Evolutionary conservation across 2,113 vertebrate species (phyloP).

Genomic region (Lepus americanus): DNA sequence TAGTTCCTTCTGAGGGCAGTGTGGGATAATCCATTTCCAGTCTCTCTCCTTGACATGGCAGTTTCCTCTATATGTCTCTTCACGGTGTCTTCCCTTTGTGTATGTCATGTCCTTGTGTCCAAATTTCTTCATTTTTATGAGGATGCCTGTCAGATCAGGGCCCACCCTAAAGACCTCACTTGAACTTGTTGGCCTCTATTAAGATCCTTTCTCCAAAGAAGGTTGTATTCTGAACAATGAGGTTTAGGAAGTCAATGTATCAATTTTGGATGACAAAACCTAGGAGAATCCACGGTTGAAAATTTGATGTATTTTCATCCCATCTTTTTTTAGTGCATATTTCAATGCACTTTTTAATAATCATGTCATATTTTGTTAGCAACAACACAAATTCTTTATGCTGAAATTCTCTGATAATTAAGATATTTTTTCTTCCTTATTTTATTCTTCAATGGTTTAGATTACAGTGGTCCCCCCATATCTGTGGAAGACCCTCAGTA

Average conservation of each 20-base stretch:
- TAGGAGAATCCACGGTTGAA: background rate
- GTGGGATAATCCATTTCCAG: background rate
- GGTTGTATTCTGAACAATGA: background rate
- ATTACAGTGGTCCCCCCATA: background rate
- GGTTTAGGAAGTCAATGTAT: background rate
- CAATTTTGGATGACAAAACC: background rate
- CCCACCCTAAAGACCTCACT: background rate
- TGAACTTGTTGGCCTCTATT: background rate
- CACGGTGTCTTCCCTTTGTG: background rate
- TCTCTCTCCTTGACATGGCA: background rate
- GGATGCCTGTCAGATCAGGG: background rate
- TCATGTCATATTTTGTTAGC: background rate
- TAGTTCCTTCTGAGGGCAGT: background rate
- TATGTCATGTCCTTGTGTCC: background rate
- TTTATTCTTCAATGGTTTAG: slow-evolving; percentile 15
- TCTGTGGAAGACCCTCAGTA: background rate
- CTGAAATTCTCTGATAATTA: slow-evolving; percentile 10
- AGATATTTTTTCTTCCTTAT: background rate
- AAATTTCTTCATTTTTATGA: slow-evolving; percentile 21
- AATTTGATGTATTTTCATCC: background rate
- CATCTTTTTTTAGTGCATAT: background rate
- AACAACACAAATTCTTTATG: background rate
- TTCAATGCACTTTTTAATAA: background rate
- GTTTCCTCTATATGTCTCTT: background rate
- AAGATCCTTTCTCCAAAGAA: background rate